Evolutionary conservation across 2,113 vertebrate genomes (phyloP), one percentile per base, ranked within the genome.

Genomic region (Scolopax mira): DNA sequence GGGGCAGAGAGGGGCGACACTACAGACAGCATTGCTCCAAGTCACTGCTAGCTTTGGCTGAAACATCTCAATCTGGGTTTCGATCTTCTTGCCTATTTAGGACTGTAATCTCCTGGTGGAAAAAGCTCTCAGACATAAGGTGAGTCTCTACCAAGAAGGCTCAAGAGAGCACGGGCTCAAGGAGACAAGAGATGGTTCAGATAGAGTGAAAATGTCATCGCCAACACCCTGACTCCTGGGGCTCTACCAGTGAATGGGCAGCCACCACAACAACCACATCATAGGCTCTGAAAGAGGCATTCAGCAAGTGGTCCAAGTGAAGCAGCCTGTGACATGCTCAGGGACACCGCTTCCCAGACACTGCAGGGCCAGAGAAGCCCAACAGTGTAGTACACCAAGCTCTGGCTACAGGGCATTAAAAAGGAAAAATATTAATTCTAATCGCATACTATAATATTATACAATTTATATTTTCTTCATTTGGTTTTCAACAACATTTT

Each of bases 311-410:
- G 21, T 24, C 19, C 60, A 37, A 39, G 25, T 12, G 21, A 90
- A 71, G 57, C 37, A 93, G 52, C 46, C 49, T 80, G 41, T 31
- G 39, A 64, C 35, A 41, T 9, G 6, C 42, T 18, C 75, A 46
- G 17, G 39, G 79, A 57, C 10, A 3, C 10, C 37, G 46, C 23
- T 66, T 67, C 52, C 48, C 35, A 42, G 58, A 42, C 46, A n/a
- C 7, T 6, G 0, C 24, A 58, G 6, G 10, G 70, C 13, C 23
- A 61, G 23, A 30, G 0, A 1, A 69, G 44, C 12, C 46, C 22
- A 8, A 39, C 19, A 82, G 58, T 11, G 35, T 5, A 49, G 11
- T 23, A 11, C 52, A 57, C 11, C 57, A 85, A 62, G 15, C 10
- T 48, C 25, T 49, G 23, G 5, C 27, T 85, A 52, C n/a, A 15